Percentiles rank a stretch among this genome's conserved stretches.
Evolutionary conservation across 64 coral and sea anemone genomes (phyloP).

Genomic region (Stichodactyla helianthus): DNA sequence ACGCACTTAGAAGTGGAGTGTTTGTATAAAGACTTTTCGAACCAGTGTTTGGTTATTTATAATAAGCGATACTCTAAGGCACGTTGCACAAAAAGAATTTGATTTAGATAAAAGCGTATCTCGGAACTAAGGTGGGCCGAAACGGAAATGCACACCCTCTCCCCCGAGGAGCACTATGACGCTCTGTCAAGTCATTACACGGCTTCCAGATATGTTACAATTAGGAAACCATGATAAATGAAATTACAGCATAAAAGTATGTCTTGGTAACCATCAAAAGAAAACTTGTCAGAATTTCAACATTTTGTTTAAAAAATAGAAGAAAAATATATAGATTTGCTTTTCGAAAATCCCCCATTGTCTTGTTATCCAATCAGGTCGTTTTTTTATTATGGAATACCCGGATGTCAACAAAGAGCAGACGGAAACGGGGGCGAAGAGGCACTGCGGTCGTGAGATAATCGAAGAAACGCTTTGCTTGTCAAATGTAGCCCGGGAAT

Average conservation of each 20-base stretch:
- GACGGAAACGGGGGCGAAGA: conserved; percentile 25
- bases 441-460: not conserved
- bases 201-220: not conserved
- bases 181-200: not conserved
- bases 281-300: not conserved
- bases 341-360: conserved; percentile 16
- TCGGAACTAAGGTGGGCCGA: not conserved
- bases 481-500: conserved; percentile 22
- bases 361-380: not conserved
- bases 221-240: not conserved
- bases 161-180: not conserved
- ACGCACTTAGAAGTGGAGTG: not conserved
- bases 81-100: not conserved
- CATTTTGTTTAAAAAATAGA: not conserved
- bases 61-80: not conserved
- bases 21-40: not conserved
- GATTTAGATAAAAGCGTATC: not conserved
- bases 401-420: conserved; percentile 20
- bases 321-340: not conserved
- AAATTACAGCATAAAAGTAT: not conserved
- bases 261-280: not conserved
- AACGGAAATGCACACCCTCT: conserved; percentile 7
- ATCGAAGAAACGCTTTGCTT: conserved; percentile 6
- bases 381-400: not conserved
- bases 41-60: not conserved